phyloP scores from a whole-genome alignment of 2,797 vertebrate genomes.

The Rallus crepitans region DNA sequence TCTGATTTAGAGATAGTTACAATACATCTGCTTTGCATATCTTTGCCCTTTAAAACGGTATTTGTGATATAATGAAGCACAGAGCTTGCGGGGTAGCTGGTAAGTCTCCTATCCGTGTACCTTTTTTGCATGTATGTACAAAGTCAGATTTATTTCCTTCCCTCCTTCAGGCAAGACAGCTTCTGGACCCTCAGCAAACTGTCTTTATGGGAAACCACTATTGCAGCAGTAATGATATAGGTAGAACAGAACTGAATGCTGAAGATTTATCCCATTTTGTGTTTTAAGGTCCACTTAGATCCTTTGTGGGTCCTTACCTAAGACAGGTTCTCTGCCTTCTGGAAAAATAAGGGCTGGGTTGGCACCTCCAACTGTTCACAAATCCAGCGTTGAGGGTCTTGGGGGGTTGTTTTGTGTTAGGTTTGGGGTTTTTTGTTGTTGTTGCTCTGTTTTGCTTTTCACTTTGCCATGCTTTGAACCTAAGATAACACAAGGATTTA shows the following conservation, averaged over 20 bases:
- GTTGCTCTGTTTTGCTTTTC: not conserved
- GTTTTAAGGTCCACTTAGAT: not conserved
- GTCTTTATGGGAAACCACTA: not conserved
- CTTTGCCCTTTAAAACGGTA: constrained; percentile 47
- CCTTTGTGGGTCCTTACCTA: not conserved
- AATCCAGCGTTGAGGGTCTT: not conserved
- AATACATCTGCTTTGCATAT: constrained; percentile 38
- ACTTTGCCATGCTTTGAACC: not conserved
- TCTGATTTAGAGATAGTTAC: constrained; percentile 29
- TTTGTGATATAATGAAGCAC: constrained; percentile 27
- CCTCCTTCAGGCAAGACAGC: not conserved
- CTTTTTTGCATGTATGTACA: not conserved
- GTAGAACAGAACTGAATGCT: not conserved
- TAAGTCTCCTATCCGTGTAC: not conserved
- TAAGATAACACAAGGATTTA: not conserved
- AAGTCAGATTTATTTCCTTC: not conserved
- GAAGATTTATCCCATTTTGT: not conserved
- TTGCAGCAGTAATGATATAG: not conserved
- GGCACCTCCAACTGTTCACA: not conserved
- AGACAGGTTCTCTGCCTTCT: not conserved
- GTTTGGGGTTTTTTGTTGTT: not conserved
- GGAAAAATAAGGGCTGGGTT: not conserved
- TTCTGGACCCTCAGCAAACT: not conserved
- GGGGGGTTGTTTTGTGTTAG: accelerated
- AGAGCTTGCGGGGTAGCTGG: constrained; percentile 1